These are phyloP conservation scores for Zapus hudsonius DNA, from an alignment of 2,113 vertebrate genomes.

Conservation along the genomic window DNA sequence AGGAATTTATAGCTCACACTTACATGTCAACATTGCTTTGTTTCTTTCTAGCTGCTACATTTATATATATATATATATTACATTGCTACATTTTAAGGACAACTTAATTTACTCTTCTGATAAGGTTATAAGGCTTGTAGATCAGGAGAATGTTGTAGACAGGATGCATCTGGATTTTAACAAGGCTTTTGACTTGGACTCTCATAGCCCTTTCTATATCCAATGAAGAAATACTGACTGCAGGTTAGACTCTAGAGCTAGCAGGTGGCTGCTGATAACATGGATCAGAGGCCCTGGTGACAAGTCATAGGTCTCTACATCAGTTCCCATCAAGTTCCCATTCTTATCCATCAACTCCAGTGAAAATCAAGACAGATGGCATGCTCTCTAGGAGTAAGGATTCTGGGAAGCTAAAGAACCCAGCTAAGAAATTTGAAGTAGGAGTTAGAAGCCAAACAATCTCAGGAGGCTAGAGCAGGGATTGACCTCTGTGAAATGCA, in stretches of 20 bases:
- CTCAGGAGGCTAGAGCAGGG: conserved; percentile 12
- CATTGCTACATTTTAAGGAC: conserved; percentile 63
- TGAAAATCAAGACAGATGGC: conserved; percentile 12
- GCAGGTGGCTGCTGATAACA: conserved; percentile 4
- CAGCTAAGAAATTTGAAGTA: conserved; percentile 6
- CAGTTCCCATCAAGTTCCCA: conserved; percentile 3
- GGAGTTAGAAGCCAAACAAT: conserved; percentile 40
- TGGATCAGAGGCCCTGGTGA: conserved; percentile 17
- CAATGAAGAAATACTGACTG: conserved; percentile 63
- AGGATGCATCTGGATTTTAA: conserved; percentile 73
- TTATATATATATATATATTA: neutral
- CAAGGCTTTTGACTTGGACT: conserved; percentile 65
- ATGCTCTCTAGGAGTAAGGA: conserved; percentile 12
- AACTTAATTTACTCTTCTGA: conserved; percentile 78
- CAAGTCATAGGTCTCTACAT: conserved; percentile 28
- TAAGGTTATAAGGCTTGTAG: conserved; percentile 75
- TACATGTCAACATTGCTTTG: conserved; percentile 17
- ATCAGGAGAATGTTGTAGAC: conserved; percentile 79
- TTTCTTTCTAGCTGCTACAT: conserved; percentile 51
- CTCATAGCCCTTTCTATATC: conserved; percentile 38
- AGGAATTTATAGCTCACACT: conserved; percentile 49
- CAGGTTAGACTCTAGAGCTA: conserved; percentile 39
- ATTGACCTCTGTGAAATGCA: conserved; percentile 41
- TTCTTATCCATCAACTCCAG: neutral
- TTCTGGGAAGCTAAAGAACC: neutral